A percentile compares a stretch with the other conserved stretches of the same genome.
Conservation (phyloP, 2,113 vertebrate genomes). For the Thinocorus orbignyianus region DNA sequence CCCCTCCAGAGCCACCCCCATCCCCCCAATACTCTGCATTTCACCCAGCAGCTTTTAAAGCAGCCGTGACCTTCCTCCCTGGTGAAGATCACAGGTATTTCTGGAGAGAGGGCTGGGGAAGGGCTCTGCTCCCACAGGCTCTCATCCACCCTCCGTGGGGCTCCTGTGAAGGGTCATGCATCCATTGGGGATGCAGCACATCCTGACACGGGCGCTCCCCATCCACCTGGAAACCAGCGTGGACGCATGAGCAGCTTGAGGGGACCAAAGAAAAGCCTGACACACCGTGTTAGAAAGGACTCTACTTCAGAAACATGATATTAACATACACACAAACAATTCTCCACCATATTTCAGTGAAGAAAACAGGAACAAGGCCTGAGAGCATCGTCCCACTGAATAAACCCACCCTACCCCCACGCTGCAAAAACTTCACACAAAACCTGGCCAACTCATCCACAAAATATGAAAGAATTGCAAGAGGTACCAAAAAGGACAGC, state of each 20-base stretch:
- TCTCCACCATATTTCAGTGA: background rate
- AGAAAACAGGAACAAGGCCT: background rate
- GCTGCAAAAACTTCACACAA: background rate
- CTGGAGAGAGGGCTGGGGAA: background rate
- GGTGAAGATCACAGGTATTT: background rate
- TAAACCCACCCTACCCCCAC: background rate
- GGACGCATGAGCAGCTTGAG: background rate
- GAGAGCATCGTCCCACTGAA: background rate
- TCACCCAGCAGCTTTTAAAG: background rate
- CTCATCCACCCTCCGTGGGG: background rate
- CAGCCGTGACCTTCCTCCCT: background rate
- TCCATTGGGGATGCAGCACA: background rate
- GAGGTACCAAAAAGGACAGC: background rate
- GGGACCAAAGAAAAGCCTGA: background rate
- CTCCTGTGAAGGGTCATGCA: rapidly evolving
- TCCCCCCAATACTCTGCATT: background rate
- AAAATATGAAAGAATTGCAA: background rate
- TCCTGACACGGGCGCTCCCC: background rate
- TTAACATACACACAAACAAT: rapidly evolving
- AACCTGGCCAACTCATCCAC: background rate
- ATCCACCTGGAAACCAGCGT: rapidly evolving
- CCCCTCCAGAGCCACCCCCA: background rate
- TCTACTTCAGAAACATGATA: background rate
- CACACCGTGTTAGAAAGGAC: rapidly evolving
- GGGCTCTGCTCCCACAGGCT: background rate